phyloP scores from a whole-genome alignment of 2,797 vertebrate genomes.

The Enteromius thamalakanensis region DNA sequence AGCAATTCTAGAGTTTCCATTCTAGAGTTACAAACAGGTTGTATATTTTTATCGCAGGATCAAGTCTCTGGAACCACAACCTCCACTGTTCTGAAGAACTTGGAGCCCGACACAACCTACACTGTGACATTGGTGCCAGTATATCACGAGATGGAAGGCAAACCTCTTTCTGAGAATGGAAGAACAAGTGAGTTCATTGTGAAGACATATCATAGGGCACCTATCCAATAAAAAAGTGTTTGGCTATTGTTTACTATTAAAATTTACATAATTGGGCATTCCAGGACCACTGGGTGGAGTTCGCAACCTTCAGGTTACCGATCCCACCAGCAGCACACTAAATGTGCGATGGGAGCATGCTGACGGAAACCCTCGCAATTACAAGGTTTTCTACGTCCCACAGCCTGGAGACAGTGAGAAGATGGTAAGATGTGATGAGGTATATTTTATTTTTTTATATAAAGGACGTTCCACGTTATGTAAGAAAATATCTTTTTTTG shows the following conservation, averaged over 20 bases:
- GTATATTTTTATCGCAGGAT: constrained; percentile 72
- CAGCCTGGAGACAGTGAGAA: constrained; percentile 80
- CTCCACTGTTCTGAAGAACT: constrained; percentile 83
- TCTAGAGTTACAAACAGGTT: not conserved
- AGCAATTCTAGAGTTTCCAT: no score
- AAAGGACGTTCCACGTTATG: not conserved
- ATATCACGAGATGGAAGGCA: constrained; percentile 91
- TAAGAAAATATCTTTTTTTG: not conserved
- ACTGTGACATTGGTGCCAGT: constrained; percentile 87
- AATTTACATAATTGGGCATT: not conserved
- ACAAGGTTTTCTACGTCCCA: constrained; percentile 88
- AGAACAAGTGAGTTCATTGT: constrained; percentile 87
- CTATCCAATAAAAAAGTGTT: not conserved
- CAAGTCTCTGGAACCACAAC: constrained; percentile 87
- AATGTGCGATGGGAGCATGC: constrained; percentile 91
- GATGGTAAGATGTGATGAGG: constrained; percentile 74
- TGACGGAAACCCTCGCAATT: constrained; percentile 88
- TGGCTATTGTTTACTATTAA: not conserved
- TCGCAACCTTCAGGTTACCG: constrained; percentile 87
- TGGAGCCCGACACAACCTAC: constrained; percentile 87
- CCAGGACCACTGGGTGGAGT: constrained; percentile 91
- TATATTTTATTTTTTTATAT: not conserved
- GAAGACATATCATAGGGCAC: not conserved
- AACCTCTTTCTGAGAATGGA: constrained; percentile 82
- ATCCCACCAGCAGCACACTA: constrained; percentile 87